Evolutionary conservation across 1,140 invertebrate genomes (phyloP), one percentile per base, ranked within the genome.

Genomic region (Gonatopus flavifemur): DNA sequence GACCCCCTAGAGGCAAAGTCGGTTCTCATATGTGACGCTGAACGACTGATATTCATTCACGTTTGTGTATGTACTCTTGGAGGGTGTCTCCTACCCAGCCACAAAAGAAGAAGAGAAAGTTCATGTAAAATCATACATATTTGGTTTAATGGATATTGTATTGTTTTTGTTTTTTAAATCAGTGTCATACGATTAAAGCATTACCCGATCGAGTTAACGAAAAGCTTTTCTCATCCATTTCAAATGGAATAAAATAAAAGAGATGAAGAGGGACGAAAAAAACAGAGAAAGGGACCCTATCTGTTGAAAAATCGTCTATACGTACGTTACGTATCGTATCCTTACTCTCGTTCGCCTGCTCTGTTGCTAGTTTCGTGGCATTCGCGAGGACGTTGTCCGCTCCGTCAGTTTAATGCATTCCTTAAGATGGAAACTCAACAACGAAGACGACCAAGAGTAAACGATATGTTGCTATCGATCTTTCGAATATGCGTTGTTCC

Each of bases 241-340:
- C n/a, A n/a, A n/a, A n/a, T n/a, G 52, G 30, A 25, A 47, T 25
- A 19, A 36, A 52, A 46, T 52, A 53, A 22, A 59, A 53, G 56
- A 15, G 16, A 36, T 13, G 19, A 9, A 18, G 13, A 36, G 16
- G 15, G 19, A 36, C 6, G 13, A 16, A 36, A 13, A 18, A 16
- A 36, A 21, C 4, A 1, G 1, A 30, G 18, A 33, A 22, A 18
- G 33, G 21, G 32, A 62, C 55, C 52, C 53, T 70, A 70, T 70
- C 68, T 56, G 55, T 37, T 55, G 43, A 53, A 57, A 62, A 61
- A 70, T 70, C 68, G 65, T 70, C 65, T 67, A n/a, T n/a, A 57
- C 57, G 59, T 56, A 52, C 59, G 49, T 28, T 3, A 20, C 13
- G 3, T 19, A 41, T 5, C 13, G 21, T 8, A 41, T 41, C 38